Percentiles rank a stretch among this genome's conserved stretches.
Conservation (phyloP, 2,888 invertebrate species). For the Craniophora ligustri region DNA sequence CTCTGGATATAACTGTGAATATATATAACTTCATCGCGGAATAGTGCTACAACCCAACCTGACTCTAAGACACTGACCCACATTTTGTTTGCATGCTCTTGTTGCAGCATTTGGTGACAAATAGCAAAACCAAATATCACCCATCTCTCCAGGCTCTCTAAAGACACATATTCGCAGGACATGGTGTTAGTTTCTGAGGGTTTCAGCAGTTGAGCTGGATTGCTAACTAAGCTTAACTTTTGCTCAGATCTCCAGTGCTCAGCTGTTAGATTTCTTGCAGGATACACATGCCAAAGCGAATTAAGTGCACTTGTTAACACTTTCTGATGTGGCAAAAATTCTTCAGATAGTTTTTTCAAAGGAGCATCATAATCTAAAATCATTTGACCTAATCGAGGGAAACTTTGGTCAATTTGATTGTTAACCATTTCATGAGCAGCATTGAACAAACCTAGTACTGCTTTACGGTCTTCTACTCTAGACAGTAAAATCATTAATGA, state of each 20-base stretch:
- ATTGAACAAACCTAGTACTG: conserved; percentile 98
- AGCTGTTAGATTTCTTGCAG: conserved; percentile 96
- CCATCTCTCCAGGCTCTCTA: conserved; percentile 99
- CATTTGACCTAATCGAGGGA: conserved; percentile 98
- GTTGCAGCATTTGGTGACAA: conserved; percentile 96
- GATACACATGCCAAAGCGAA: conserved; percentile 96
- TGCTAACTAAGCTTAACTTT: conserved; percentile 97
- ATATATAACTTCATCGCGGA: conserved; percentile 98
- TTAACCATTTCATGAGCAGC: conserved; percentile 99
- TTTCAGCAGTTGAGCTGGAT: conserved; percentile 97
- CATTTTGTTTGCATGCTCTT: conserved; percentile 95
- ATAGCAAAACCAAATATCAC: conserved; percentile 98
- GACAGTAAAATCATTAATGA: conserved; percentile 99
- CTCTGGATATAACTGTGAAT: conserved; percentile 97
- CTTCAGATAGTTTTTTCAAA: conserved; percentile 97
- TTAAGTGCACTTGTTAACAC: conserved; percentile 95
- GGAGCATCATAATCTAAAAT: conserved; percentile 99
- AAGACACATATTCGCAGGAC: conserved; percentile 98
- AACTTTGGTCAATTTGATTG: conserved; percentile 95
- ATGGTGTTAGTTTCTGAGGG: conserved; percentile 98
- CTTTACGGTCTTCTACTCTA: conserved; percentile 98
- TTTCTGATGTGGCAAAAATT: conserved; percentile 98
- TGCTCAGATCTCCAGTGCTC: conserved; percentile 98
- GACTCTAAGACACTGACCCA: conserved; percentile 97
- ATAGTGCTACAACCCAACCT: conserved; percentile 97